Evolutionary conservation across 2,797 vertebrate species (phyloP).

Genomic region (Lagorchestes hirsutus): DNA sequence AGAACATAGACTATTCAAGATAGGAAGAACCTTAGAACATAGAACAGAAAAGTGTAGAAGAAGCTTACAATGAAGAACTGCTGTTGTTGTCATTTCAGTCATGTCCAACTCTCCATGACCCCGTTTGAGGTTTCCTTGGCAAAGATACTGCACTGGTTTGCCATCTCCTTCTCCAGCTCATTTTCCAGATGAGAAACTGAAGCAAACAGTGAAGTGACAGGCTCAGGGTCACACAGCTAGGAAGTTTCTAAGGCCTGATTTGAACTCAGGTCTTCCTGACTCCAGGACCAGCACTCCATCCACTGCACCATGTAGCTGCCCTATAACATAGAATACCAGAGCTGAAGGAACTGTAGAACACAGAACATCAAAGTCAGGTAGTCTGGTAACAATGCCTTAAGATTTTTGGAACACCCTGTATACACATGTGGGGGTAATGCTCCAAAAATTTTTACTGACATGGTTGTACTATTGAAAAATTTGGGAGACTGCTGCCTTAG

Average conservation of each 20-base stretch:
- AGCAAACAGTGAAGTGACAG: neutral
- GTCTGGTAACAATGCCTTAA: neutral
- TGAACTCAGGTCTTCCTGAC: neutral
- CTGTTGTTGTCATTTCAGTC: neutral
- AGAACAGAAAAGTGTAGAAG: neutral
- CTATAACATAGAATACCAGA: neutral
- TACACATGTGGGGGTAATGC: neutral
- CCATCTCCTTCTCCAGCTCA: neutral
- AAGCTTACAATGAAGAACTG: neutral
- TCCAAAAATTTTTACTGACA: neutral
- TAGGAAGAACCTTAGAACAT: neutral
- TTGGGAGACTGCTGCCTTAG: neutral
- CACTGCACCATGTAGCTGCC: neutral
- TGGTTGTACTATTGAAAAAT: neutral
- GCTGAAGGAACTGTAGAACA: neutral
- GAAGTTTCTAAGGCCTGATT: neutral
- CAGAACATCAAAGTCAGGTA: neutral
- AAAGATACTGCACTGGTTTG: neutral
- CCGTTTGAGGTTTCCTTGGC: neutral
- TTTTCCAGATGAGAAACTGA: neutral
- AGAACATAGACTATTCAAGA: neutral
- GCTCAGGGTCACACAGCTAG: neutral
- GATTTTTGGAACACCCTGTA: neutral
- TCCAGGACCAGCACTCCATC: neutral
- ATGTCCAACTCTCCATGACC: neutral